Base-by-base conservation (phyloP, 1,140 invertebrate species). In the Trichonephila clavipes region DNA sequence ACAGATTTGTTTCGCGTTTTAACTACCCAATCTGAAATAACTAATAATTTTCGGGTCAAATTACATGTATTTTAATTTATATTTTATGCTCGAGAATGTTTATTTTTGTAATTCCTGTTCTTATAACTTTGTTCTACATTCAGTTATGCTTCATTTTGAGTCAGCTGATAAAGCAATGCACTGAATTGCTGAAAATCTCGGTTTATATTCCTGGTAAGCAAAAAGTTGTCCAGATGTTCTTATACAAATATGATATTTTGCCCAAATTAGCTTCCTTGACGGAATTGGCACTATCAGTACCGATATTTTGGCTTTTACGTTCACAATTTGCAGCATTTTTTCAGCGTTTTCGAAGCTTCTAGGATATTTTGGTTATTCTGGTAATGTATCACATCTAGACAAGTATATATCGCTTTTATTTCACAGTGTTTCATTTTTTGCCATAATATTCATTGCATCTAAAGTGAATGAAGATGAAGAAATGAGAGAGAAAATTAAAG, bases 361-460 rank as follows among this genome's bases (percentile, higher is more conserved):
- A 0, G 86, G 86, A 21, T 66, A 21, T 62, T 88, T 28, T 44
- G 28, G 12, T 8, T 24, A 40, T 12, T 16, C 24, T 4, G 24
- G 14, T 24, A 7, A 10, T 4, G 40, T 88, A 10, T 66, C 28
- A 24, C 64, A 66, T 19, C 44, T 88, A 21, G 86, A 88, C 64
- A 44, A 64, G 7, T 28, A 19, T 28, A 51, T 21, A 24, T 61
- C 59, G 12, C 18, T 21, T 61, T 34, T n/a, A 16, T 21, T 62
- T 34, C 85, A 88, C 10, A 88, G 61, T 61, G 28, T 88, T 62
- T 88, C 86, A 24, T 66, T 88, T 61, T 66, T 88, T n/a, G 16
- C 61, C 24, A 66, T 88, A 40, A 66, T 58, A 34, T 88, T 28
- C 28, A 40, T 88, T 40, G 86, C 86, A 3, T 88, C 86, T 10